Evolutionary conservation across 2,888 invertebrate genomes (phyloP).

Genomic region (Cantharis nigra): DNA sequence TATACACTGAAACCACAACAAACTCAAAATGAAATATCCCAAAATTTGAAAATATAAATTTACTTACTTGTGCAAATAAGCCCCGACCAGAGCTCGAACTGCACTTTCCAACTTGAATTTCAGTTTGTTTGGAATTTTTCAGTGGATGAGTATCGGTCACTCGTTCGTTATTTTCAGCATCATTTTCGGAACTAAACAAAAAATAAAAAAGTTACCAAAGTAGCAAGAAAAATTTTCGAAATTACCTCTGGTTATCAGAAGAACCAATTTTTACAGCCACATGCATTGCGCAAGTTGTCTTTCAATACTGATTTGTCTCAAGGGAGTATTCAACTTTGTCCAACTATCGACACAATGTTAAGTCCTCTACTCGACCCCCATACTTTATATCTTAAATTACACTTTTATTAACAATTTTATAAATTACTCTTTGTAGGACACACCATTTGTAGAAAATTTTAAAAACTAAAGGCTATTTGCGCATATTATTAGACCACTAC

Average conservation of each 20-base stretch:
- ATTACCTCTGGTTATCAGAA: slow-evolving; percentile 6
- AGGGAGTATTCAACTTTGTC: slow-evolving; percentile 20
- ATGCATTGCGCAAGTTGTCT: slow-evolving; percentile 23
- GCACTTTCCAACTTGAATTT: slow-evolving; percentile 17
- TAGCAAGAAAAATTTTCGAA: not conserved
- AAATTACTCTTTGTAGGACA: not conserved
- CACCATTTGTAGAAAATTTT: not conserved
- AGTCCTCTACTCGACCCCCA: slow-evolving; percentile 9
- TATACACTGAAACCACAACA: slow-evolving; percentile 60
- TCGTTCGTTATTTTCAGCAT: slow-evolving; percentile 6
- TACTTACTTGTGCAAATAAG: slow-evolving; percentile 37
- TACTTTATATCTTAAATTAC: not conserved
- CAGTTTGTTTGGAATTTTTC: slow-evolving; percentile 4
- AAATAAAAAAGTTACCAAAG: not conserved
- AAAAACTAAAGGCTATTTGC: not conserved
- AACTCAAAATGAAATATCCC: not conserved
- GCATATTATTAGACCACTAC: not conserved
- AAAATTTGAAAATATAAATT: not conserved
- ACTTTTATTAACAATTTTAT: not conserved
- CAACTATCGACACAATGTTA: slow-evolving; percentile 11
- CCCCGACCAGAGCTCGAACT: slow-evolving; percentile 18
- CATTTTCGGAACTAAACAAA: not conserved
- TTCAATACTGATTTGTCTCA: slow-evolving; percentile 11
- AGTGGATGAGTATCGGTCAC: slow-evolving; percentile 13
- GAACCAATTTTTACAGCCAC: slow-evolving; percentile 11